Percentiles rank a stretch among this genome's conserved stretches.
phyloP scores from a whole-genome alignment of 2,888 invertebrate genomes.

The Lacanobia wlatinum region DNA sequence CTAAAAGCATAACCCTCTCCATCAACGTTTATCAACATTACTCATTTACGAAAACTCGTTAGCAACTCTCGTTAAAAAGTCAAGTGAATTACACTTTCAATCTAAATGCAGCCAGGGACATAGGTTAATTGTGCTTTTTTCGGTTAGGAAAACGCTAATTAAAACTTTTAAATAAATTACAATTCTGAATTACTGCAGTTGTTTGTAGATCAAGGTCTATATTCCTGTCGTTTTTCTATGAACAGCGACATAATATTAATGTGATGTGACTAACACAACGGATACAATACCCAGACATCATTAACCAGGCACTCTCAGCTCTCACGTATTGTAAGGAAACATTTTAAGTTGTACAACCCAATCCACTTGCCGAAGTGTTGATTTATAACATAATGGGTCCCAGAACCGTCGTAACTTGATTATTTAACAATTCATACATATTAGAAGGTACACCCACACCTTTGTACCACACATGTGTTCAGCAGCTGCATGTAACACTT shows the following conservation, averaged over 20 bases:
- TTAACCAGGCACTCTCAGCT: slow-evolving; percentile 4
- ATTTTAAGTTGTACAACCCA: background rate
- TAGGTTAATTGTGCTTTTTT: slow-evolving; percentile 29
- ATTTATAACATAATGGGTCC: background rate
- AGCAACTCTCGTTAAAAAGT: slow-evolving; percentile 37
- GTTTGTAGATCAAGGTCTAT: background rate
- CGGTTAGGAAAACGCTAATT: background rate
- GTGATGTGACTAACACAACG: background rate
- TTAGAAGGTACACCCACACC: background rate
- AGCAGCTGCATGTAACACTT: slow-evolving; percentile 6
- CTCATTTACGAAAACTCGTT: slow-evolving; percentile 51
- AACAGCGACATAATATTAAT: background rate
- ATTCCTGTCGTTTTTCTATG: background rate
- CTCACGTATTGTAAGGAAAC: background rate
- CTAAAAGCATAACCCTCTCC: too few relatives aligned
- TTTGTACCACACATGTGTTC: background rate
- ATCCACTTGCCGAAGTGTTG: slow-evolving; percentile 10
- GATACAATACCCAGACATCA: background rate
- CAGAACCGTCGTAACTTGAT: slow-evolving; percentile 21
- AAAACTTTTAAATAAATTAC: slow-evolving; percentile 4
- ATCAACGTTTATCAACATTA: slow-evolving; percentile 10
- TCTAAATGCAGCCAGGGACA: slow-evolving; percentile 23
- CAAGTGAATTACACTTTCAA: slow-evolving; percentile 19
- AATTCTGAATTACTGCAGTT: background rate
- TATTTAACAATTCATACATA: slow-evolving; percentile 25